Evolutionary conservation across 2,113 vertebrate genomes (phyloP), one percentile per base, ranked within the genome.

Genomic region (Poecilia latipinna): DNA sequence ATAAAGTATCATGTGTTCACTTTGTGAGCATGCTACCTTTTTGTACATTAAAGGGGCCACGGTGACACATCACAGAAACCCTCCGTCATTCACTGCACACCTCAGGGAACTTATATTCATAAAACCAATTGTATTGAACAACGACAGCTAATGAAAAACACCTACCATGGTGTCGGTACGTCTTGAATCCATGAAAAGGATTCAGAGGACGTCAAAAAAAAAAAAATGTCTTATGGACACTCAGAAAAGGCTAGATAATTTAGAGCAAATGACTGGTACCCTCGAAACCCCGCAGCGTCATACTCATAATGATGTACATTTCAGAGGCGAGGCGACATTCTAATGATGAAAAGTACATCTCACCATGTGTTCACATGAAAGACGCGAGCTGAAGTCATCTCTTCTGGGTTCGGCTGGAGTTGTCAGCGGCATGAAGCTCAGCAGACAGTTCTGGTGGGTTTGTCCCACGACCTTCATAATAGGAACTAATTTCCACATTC

Each of bases 41-140:
- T 39, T 68, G 60, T 63, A 8, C 0, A 12, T 51, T 72, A 75
- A 74, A 42, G 57, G 79, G 29, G 29, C n/a, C n/a, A n/a, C n/a
- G n/a, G n/a, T 81, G 88, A 86, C 84, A 83, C 84, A 68, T 74
- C 71, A n/a, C 75, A n/a, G 65, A 64, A 75, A 68, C 74, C 81
- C 74, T 90, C 73, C 85, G 87, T 93, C 87, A 89, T 35, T 93
- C 87, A 89, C 32, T 8, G 24, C 57, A 60, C 71, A 51, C 72
- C 78, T 82, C 74, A 75, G 65, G 79, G 63, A 12, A 61, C 83
- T 83, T 61, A 79, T 82, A 69, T 61, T 75, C 69, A 10, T 1
- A 61, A 69, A 60, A 8, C 88, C 84, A 91, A 92, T 90, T 89
- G 83, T 92, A 85, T 89, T 78, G 79, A 72, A 29, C 82, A 74